These are phyloP conservation scores for Brachionus calyciflorus DNA, from an alignment of 1,140 invertebrate genomes.

Conservation along the genomic window DNA sequence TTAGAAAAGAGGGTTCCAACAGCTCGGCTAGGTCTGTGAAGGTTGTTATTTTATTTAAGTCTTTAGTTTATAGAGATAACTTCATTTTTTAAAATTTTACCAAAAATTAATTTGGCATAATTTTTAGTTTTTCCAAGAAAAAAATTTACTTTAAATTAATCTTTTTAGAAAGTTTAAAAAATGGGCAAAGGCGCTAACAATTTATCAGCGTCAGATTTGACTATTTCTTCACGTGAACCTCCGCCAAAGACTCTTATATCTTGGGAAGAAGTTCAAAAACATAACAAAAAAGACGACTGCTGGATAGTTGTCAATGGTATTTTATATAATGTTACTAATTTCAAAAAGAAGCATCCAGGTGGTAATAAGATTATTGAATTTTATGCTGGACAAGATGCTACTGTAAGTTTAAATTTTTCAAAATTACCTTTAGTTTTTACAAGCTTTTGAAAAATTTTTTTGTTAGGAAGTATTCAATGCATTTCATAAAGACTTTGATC, in stretches of 20 bases:
- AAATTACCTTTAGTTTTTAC: too few species aligned
- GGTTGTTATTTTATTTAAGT: too few species aligned
- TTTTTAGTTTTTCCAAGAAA: too few species aligned
- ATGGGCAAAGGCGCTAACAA: slow-evolving; percentile 43
- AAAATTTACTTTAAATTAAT: not conserved
- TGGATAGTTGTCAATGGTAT: slow-evolving; percentile 57
- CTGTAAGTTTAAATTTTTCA: slow-evolving; percentile 32
- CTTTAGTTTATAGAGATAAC: too few species aligned
- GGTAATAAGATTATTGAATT: slow-evolving; percentile 56
- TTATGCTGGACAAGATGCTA: slow-evolving; percentile 59
- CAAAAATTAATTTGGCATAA: too few species aligned
- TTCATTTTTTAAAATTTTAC: too few species aligned
- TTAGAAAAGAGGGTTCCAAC: too few species aligned
- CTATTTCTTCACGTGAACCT: not conserved
- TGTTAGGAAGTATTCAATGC: slow-evolving; percentile 51
- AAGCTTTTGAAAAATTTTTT: too few species aligned
- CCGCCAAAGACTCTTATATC: not conserved
- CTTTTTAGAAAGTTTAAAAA: not conserved
- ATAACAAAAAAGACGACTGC: slow-evolving; percentile 48
- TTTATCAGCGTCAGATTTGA: not conserved
- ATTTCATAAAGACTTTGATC: slow-evolving; percentile 27
- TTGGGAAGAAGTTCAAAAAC: slow-evolving; percentile 55
- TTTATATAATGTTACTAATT: slow-evolving; percentile 58
- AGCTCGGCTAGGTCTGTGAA: too few species aligned
- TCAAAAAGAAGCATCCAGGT: slow-evolving; percentile 58